Base-by-base conservation (phyloP, 2,888 invertebrate genomes). In the Tricholauxania praeusta region DNA sequence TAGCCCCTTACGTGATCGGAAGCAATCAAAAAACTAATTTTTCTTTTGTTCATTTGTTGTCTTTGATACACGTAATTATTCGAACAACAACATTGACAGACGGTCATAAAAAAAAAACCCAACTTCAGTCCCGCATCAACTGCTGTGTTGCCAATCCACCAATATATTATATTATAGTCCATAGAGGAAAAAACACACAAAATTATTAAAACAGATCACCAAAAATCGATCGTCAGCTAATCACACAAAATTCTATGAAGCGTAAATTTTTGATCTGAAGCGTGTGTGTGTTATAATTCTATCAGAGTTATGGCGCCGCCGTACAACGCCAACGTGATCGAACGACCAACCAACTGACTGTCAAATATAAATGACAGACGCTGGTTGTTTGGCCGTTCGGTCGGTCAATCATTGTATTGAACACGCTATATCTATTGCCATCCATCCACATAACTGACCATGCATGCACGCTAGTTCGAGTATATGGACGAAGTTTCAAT, bases 1-100 rank as follows among this genome's bases (percentile, higher is more conserved):
- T 8, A 39, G 10, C 1, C 7, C 48, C 49, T 76, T 71, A 73
- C 77, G 77, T 77, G 77, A 77, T 77, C 77, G 77, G 77, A 77
- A 77, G 75, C 75, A 77, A 77, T 77, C 76, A 76, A 75, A 72
- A 71, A 70, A 71, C 49, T 57, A 12, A 19, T 32, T 59, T 39
- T 57, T 67, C 51, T 64, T 51, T 49, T 17, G n/a, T 55, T 39
- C 17, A 47, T 53, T 67, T 49, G 28, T 53, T 32, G 53, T 28
- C 39, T 67, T 17, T 67, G n/a, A 39, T 67, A 7, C 10, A 10
- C 39, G 39, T 39, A 53, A 67, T 55, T 52, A 53, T 66, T 53
- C 17, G 32, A 39, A n/a, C 55, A 32, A 53, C 55, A 22, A 53
- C n/a, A 55, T 39, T 39, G 39, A 39, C 39, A 39, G 39, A 39